These are phyloP conservation scores for Tauraco hartlaubi DNA, from an alignment of 2,797 vertebrate species.

Conservation along the genomic window DNA sequence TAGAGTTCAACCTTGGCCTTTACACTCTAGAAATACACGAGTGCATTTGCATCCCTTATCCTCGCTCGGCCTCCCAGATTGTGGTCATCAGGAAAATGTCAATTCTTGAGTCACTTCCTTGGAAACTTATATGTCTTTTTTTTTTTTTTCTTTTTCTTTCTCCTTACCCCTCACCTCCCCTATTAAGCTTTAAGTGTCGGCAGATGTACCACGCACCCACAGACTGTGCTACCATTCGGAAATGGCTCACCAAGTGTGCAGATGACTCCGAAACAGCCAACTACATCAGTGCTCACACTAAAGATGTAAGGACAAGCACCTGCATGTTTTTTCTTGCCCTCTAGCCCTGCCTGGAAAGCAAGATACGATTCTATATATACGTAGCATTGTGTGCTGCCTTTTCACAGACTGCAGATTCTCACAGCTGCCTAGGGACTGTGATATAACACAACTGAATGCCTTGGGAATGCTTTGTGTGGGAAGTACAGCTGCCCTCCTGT, in stretches of 20 bases:
- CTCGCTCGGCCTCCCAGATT: not conserved
- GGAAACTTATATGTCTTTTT: not conserved
- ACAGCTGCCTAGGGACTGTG: not conserved
- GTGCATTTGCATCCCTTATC: not conserved
- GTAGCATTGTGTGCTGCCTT: not conserved
- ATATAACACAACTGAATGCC: not conserved
- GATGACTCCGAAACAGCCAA: conserved; percentile 99
- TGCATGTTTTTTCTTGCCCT: not conserved
- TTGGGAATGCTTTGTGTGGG: not conserved
- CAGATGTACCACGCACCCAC: conserved; percentile 99
- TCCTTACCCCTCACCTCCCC: not conserved
- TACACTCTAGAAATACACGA: not conserved
- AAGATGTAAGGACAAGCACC: conserved; percentile 90
- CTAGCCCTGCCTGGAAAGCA: not conserved
- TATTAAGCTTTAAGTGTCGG: conserved; percentile 95
- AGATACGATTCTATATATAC: not conserved
- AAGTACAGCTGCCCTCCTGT: not conserved
- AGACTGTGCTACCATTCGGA: conserved; percentile 97
- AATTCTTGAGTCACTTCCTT: not conserved
- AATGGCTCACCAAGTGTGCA: conserved; percentile 99
- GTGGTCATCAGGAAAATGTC: not conserved
- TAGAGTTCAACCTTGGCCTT: not conserved
- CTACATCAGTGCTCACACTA: conserved; percentile 99
- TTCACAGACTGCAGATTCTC: not conserved
- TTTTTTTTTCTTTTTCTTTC: not conserved